A percentile compares a stretch with the other conserved stretches of the same genome.
These are phyloP conservation scores for Notospermus geniculatus DNA, from an alignment of 1,140 invertebrate species.

Conservation along the genomic window DNA sequence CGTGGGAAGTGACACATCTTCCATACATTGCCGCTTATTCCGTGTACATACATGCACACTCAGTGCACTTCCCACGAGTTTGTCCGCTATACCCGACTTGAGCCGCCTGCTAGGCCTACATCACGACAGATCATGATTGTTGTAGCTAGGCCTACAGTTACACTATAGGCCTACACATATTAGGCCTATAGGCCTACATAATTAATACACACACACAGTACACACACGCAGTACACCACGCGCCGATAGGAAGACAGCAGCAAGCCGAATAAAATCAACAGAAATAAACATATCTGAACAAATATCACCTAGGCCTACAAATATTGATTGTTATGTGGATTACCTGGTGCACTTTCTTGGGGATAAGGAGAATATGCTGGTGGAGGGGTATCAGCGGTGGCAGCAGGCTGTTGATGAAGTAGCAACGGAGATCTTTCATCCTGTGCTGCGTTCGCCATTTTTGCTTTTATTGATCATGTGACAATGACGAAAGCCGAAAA, in stretches of 20 bases:
- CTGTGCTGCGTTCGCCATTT: neutral
- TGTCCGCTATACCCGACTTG: too few relatives aligned
- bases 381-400: neutral
- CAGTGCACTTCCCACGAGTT: too few relatives aligned
- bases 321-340: too few relatives aligned
- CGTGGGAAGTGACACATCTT: too few relatives aligned
- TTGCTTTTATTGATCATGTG: constrained; percentile 1
- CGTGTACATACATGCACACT: too few relatives aligned
- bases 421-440: constrained; percentile 2
- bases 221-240: neutral
- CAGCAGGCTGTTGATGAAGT: neutral
- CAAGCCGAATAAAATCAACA: neutral
- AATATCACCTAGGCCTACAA: too few relatives aligned
- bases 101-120: too few relatives aligned
- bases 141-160: too few relatives aligned
- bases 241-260: neutral
- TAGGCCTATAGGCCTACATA: neutral
- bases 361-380: constrained; percentile 4
- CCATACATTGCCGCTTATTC: too few relatives aligned
- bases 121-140: too few relatives aligned
- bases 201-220: neutral
- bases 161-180: too few relatives aligned
- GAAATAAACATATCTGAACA: neutral
- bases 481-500: too few relatives aligned
- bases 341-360: neutral